These are phyloP conservation scores for Bombus waltoni DNA, from an alignment of 1,140 invertebrate species.

Conservation along the genomic window DNA sequence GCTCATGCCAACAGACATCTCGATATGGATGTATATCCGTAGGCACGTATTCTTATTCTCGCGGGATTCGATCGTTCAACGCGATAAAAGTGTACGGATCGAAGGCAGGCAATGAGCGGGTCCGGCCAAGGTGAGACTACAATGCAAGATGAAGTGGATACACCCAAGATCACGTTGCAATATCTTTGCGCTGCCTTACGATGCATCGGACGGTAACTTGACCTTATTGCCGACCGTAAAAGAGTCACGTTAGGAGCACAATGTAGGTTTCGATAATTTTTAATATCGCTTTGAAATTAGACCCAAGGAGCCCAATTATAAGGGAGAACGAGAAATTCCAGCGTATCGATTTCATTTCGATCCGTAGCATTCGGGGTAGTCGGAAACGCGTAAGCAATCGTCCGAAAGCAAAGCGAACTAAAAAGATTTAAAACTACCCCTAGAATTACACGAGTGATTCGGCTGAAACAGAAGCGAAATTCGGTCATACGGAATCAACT, in stretches of 20 bases:
- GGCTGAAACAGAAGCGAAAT: too few relatives aligned
- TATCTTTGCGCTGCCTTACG: background rate
- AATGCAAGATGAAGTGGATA: conserved; percentile 12
- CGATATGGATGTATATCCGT: conserved; percentile 24
- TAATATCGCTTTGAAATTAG: background rate
- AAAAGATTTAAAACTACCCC: too few relatives aligned
- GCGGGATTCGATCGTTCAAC: conserved; percentile 24
- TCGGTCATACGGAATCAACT: too few relatives aligned
- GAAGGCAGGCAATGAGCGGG: conserved; percentile 5
- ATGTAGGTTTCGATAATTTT: background rate
- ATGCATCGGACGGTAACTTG: conserved; percentile 19
- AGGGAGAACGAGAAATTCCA: too few relatives aligned
- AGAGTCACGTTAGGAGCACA: conserved; percentile 29
- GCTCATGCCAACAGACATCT: background rate
- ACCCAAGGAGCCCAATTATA: too few relatives aligned
- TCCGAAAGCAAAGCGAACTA: too few relatives aligned
- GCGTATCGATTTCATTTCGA: too few relatives aligned
- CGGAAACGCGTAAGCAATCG: too few relatives aligned
- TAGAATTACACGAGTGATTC: too few relatives aligned
- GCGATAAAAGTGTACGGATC: conserved; percentile 23
- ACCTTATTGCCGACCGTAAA: background rate
- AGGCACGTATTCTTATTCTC: conserved; percentile 22
- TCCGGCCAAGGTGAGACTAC: background rate
- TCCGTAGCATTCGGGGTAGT: too few relatives aligned
- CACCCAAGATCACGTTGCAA: conserved; percentile 38